These are phyloP conservation scores for Melanostigma gelatinosum DNA, from an alignment of 2,113 vertebrate genomes.

Conservation along the genomic window DNA sequence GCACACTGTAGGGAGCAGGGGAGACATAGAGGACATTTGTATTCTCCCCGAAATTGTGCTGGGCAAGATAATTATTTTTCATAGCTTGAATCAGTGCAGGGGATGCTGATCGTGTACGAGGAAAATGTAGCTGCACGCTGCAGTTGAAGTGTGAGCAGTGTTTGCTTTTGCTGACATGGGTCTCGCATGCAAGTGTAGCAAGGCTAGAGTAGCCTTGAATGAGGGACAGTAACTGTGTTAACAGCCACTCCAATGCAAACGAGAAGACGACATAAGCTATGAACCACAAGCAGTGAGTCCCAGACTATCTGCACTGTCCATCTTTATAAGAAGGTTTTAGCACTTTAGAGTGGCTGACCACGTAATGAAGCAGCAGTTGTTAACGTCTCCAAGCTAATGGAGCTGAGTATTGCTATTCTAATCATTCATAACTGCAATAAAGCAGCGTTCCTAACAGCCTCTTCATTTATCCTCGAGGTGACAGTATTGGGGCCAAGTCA, in stretches of 20 bases:
- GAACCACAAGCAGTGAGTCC: background rate
- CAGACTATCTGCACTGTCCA: slow-evolving; percentile 15
- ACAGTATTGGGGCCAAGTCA: slow-evolving; percentile 2
- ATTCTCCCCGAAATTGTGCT: slow-evolving; percentile 32
- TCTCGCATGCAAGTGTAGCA: background rate
- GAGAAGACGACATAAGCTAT: background rate
- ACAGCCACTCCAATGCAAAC: background rate
- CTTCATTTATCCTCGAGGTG: slow-evolving; percentile 26
- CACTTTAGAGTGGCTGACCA: slow-evolving; percentile 21
- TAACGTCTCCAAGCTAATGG: slow-evolving; percentile 39
- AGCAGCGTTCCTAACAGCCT: slow-evolving; percentile 21
- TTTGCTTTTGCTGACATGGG: slow-evolving; percentile 20
- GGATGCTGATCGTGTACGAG: slow-evolving; percentile 26
- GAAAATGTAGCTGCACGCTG: slow-evolving; percentile 2
- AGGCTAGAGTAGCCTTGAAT: background rate
- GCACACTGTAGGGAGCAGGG: slow-evolving; percentile 14
- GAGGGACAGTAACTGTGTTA: background rate
- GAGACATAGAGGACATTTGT: slow-evolving; percentile 38
- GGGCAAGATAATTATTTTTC: slow-evolving; percentile 32
- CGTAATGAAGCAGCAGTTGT: slow-evolving; percentile 53
- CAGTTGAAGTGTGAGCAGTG: background rate
- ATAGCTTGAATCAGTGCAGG: slow-evolving; percentile 31
- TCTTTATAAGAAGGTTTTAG: slow-evolving; percentile 34
- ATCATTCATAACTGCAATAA: slow-evolving; percentile 31
- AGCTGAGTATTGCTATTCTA: slow-evolving; percentile 24